Evolutionary conservation across 2,888 invertebrate genomes (phyloP).

Genomic region (Lutraria lutraria): DNA sequence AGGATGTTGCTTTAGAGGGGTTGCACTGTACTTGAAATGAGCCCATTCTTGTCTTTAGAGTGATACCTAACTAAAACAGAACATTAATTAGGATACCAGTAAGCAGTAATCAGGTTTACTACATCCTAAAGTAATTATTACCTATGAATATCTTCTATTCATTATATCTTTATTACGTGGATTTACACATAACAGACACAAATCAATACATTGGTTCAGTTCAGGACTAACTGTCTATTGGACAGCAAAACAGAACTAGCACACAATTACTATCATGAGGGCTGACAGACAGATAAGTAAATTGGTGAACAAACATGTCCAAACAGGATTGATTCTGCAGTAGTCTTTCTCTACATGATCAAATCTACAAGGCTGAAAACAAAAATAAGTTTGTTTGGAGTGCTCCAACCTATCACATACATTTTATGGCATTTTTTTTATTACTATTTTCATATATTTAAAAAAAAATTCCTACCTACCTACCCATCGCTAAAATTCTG

Average conservation of each 20-base stretch:
- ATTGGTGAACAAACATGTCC: background rate
- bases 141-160: background rate
- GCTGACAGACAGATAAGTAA: background rate
- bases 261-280: background rate
- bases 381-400: too few species aligned
- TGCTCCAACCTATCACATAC: too few species aligned
- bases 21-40: too few species aligned
- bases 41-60: too few species aligned
- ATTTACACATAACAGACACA: background rate
- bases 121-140: background rate
- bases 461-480: too few species aligned
- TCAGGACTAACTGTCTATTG: background rate
- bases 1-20: too few species aligned
- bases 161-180: background rate
- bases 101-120: background rate
- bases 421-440: too few species aligned
- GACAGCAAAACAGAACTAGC: too few species aligned
- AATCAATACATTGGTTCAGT: background rate
- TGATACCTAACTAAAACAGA: too few species aligned
- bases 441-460: too few species aligned
- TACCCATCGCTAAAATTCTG: too few species aligned
- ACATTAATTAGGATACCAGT: background rate
- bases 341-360: background rate
- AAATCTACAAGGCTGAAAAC: too few species aligned
- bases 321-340: background rate